Base-by-base conservation (phyloP, 2,113 vertebrate genomes). In the Trematocara unimaculatum region DNA sequence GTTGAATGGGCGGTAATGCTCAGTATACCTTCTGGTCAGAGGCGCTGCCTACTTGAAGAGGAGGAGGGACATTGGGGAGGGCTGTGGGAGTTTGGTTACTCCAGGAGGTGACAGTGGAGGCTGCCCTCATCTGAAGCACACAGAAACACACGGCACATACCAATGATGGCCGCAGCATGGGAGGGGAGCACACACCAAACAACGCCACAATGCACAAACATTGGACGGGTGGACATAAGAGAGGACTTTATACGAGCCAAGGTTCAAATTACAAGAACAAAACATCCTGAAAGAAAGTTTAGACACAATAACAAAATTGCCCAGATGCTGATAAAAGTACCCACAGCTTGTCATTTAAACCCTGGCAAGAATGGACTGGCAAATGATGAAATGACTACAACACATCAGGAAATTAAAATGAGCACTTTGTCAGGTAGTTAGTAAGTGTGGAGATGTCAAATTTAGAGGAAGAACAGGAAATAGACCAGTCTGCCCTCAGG, bases 81-180 rank as follows among this genome's bases (percentile, higher is more conserved):
- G 97, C 97, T 96, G 99, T 99, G 95, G 98, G 98, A 96, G 97
- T 99, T 98, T 99, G 98, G 97, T 99, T 98, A 98, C 98, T 99
- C 98, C 99, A 99, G 96, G 98, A 98, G 96, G 99, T 99, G 95
- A 98, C 97, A 96, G 99, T 99, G 96, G 97, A 97, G 96, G 98
- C 97, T 96, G 98, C 96, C 98, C 98, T 98, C 97, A 97, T 97
- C 99, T 99, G 97, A 97, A 98, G 97, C 20, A 96, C 97, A 98
- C 96, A 98, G 96, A 98, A 94, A 98, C 95, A 95, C 88, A 95
- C 40, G 60, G 77, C 91, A 98, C 96, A 98, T 5, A 85, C 84
- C 82, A 51, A 87, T 89, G 91, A 95, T 79, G 89, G 86, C 67
- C 47, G 51, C 45, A 20, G 81, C 15, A 78, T 23, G 80, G n/a